These are phyloP conservation scores for Mastigias papua DNA, from an alignment of 30 jellyfish, hydroid and myxozoan genomes.

Conservation along the genomic window DNA sequence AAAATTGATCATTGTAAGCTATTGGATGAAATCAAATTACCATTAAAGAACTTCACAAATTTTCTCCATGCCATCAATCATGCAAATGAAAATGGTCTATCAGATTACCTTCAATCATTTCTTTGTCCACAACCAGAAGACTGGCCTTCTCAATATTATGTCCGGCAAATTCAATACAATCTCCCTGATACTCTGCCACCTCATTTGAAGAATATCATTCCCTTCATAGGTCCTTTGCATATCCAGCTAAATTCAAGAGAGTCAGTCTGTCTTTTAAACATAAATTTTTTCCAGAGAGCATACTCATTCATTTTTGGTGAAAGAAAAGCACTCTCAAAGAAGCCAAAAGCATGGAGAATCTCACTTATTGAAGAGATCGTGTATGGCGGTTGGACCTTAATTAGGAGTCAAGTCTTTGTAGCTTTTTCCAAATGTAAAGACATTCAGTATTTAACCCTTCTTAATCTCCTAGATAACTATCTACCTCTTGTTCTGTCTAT, in stretches of 20 bases:
- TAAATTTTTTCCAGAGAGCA: slow-evolving; percentile 17
- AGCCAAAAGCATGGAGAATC: slow-evolving; percentile 40
- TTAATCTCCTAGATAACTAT: slow-evolving; percentile 43
- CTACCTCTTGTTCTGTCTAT: background rate
- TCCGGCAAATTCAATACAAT: slow-evolving; percentile 51
- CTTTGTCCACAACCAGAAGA: slow-evolving; percentile 52
- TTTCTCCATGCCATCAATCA: slow-evolving; percentile 18
- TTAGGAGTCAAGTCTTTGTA: slow-evolving; percentile 25
- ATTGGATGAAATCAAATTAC: slow-evolving; percentile 24
- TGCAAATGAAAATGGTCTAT: slow-evolving; percentile 14
- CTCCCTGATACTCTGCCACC: slow-evolving; percentile 16
- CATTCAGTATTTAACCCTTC: slow-evolving; percentile 23
- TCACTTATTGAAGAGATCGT: slow-evolving; percentile 20
- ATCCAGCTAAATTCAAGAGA: slow-evolving; percentile 61
- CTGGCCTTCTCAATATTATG: slow-evolving; percentile 55
- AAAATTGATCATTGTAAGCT: slow-evolving; percentile 32
- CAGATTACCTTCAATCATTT: background rate
- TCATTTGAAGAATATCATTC: background rate
- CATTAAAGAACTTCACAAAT: background rate
- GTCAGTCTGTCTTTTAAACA: slow-evolving; percentile 36
- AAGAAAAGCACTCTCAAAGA: slow-evolving; percentile 35
- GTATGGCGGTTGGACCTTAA: slow-evolving; percentile 60
- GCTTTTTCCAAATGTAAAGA: slow-evolving; percentile 40
- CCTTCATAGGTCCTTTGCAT: slow-evolving; percentile 57
- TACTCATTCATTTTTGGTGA: slow-evolving; percentile 51